phyloP scores from a whole-genome alignment of 2,888 invertebrate genomes.

The Cryptops parisi region DNA sequence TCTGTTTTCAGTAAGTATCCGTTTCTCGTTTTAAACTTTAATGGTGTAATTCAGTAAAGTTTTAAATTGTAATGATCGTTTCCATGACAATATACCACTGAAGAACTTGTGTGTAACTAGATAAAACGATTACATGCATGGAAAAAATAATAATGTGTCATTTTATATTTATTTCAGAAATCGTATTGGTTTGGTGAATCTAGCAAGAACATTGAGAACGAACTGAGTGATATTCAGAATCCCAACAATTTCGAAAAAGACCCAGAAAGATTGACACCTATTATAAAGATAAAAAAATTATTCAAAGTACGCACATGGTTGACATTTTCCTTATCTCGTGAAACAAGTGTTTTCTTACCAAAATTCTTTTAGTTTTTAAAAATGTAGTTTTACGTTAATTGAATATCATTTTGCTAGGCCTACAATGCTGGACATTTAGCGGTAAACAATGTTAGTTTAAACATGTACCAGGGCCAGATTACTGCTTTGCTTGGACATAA shows the following conservation, averaged over 20 bases:
- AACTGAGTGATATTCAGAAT: slow-evolving; percentile 15
- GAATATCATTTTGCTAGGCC: slow-evolving; percentile 5
- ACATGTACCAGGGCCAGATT: slow-evolving; percentile 78
- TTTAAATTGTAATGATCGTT: no score
- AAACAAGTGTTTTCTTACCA: no score
- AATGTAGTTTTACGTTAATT: no score
- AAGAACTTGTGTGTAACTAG: no score
- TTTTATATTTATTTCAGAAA: slow-evolving; percentile 8
- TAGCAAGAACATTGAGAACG: slow-evolving; percentile 20
- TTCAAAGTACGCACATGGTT: slow-evolving; percentile 47
- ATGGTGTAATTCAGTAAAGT: no score
- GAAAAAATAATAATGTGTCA: no score
- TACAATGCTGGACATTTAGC: slow-evolving; percentile 35
- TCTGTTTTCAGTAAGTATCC: slow-evolving; percentile 39
- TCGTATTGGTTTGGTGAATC: slow-evolving; percentile 16
- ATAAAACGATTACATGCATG: no score
- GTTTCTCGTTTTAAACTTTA: slow-evolving; percentile 2
- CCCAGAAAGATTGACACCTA: slow-evolving; percentile 36
- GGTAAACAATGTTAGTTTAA: slow-evolving; percentile 54
- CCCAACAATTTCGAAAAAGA: slow-evolving; percentile 38
- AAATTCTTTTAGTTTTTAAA: no score
- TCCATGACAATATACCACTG: no score
- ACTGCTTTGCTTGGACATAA: slow-evolving; percentile 73
- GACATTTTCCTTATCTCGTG: no score
- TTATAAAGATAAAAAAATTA: slow-evolving; percentile 42